Evolutionary conservation across 2,888 invertebrate species (phyloP).

Genomic region (Auanema sp.): DNA sequence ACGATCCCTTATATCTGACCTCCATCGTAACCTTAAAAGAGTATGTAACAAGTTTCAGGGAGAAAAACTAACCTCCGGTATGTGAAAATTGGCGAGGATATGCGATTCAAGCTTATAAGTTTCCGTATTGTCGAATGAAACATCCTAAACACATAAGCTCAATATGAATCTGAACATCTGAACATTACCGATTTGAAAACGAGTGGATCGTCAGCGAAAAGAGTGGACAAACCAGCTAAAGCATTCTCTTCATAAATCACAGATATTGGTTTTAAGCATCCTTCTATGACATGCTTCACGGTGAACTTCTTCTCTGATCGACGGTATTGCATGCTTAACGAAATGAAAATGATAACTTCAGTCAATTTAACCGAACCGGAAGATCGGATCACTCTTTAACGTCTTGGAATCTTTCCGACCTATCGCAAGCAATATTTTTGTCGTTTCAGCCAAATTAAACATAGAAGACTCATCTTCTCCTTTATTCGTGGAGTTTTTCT

Average conservation of each 20-base stretch:
- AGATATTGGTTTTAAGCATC: conserved; percentile 53
- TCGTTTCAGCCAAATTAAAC: conserved; percentile 34
- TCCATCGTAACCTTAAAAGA: conserved; percentile 15
- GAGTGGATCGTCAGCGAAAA: conserved; percentile 37
- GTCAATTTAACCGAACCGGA: conserved; percentile 14
- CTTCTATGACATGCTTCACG: conserved; percentile 53
- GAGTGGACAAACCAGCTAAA: conserved; percentile 34
- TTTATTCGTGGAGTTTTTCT: not conserved
- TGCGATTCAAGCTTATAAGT: conserved; percentile 32
- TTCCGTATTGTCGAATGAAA: not conserved
- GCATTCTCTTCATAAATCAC: conserved; percentile 59
- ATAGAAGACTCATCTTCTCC: conserved; percentile 27
- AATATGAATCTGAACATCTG: conserved; percentile 4
- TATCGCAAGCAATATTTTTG: conserved; percentile 42
- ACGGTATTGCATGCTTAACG: conserved; percentile 49
- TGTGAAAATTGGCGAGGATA: conserved; percentile 32
- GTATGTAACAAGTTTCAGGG: not conserved
- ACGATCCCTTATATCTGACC: conserved; percentile 18
- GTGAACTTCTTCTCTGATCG: conserved; percentile 52
- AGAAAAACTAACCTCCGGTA: conserved; percentile 24
- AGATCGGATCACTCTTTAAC: conserved; percentile 26
- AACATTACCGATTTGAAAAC: conserved; percentile 25
- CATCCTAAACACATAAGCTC: not conserved
- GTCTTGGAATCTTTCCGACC: conserved; percentile 26
- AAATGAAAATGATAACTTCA: not conserved